These are phyloP conservation scores for Pectinophora gossypiella DNA, from an alignment of 1,140 invertebrate genomes.

Conservation along the genomic window DNA sequence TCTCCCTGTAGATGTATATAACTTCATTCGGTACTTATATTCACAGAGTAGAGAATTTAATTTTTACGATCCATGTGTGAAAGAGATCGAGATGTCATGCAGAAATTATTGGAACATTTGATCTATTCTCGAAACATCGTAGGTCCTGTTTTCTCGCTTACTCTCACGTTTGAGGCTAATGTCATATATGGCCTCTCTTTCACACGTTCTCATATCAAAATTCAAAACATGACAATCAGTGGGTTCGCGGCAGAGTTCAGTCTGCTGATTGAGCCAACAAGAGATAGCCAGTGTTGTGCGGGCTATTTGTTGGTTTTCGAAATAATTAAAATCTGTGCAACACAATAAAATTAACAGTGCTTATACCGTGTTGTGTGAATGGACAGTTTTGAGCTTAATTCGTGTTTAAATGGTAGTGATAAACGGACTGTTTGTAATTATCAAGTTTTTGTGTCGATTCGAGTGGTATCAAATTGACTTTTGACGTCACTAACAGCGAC, in stretches of 20 bases:
- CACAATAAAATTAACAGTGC: not conserved
- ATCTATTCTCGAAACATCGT: no score
- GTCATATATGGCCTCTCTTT: not conserved
- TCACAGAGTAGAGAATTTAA: no score
- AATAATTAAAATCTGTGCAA: not conserved
- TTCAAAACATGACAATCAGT: constrained; percentile 1
- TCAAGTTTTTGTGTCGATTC: constrained; percentile 56
- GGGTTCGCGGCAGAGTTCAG: not conserved
- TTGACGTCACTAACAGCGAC: constrained; percentile 60
- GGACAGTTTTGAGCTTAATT: constrained; percentile 28
- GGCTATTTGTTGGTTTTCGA: not conserved
- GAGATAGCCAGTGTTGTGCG: not conserved
- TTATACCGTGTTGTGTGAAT: constrained; percentile 31
- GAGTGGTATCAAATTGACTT: constrained; percentile 64
- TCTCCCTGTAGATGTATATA: no score
- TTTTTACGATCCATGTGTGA: no score
- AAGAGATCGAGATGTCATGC: no score
- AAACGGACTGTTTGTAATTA: not conserved
- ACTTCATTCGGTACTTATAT: no score
- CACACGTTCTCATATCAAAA: not conserved
- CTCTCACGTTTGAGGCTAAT: not conserved
- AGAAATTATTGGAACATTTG: no score
- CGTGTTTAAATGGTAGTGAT: constrained; percentile 18
- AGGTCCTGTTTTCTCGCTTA: not conserved
- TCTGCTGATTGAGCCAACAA: not conserved